Evolutionary conservation across 2,797 vertebrate species (phyloP).

Genomic region (Spea hammondii): DNA sequence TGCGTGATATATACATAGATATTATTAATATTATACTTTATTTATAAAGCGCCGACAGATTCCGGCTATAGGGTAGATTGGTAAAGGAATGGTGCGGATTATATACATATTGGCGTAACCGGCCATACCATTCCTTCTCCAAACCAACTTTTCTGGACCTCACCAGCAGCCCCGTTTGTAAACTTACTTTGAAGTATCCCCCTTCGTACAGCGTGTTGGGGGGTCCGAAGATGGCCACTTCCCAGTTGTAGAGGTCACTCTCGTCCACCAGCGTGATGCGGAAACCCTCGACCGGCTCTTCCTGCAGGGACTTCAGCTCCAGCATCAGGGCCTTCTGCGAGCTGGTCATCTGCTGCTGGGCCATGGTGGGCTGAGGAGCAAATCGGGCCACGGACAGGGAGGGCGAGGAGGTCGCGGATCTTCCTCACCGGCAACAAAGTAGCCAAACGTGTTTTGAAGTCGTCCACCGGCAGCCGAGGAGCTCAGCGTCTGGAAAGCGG

Average conservation of each 20-base stretch:
- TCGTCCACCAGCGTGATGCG: slow-evolving; percentile 92
- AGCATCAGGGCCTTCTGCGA: slow-evolving; percentile 95
- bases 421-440: too few species aligned
- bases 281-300: slow-evolving; percentile 94
- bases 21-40: too few species aligned
- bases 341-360: slow-evolving; percentile 93
- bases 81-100: too few species aligned
- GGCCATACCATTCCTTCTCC: too few species aligned
- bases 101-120: too few species aligned
- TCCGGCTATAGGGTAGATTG: too few species aligned
- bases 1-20: too few species aligned
- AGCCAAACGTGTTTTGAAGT: neutral
- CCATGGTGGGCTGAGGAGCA: slow-evolving; percentile 69
- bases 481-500: neutral
- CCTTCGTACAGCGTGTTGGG: slow-evolving; percentile 93
- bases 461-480: neutral
- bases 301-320: slow-evolving; percentile 92
- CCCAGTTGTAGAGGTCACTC: slow-evolving; percentile 94
- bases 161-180: neutral
- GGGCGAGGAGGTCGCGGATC: slow-evolving; percentile 30
- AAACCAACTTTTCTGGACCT: neutral
- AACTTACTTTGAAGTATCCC: slow-evolving; percentile 90
- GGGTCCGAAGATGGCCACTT: slow-evolving; percentile 92
- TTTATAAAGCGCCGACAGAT: too few species aligned
- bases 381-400: neutral